phyloP scores from a whole-genome alignment of 2,797 vertebrate genomes.

The Mormyrus hasselquistii region DNA sequence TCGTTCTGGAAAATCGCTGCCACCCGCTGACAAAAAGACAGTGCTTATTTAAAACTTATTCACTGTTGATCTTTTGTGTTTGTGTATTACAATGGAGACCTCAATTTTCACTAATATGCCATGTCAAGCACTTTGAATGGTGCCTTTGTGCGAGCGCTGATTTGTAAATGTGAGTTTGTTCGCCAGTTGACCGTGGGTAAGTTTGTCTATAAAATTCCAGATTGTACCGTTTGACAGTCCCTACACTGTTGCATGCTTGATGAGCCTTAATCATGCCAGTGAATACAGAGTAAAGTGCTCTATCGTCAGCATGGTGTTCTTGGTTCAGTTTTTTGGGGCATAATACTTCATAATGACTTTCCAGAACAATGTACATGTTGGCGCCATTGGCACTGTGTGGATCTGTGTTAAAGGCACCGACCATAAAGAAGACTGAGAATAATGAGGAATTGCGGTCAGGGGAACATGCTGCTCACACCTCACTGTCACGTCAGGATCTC shows the following conservation, averaged over 20 bases:
- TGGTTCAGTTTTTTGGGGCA: not conserved
- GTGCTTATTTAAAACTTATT: slow-evolving; percentile 5
- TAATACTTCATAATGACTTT: not conserved
- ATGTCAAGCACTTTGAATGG: not conserved
- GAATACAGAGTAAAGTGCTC: not conserved
- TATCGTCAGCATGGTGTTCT: not conserved
- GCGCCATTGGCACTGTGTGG: not conserved
- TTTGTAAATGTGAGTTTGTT: not conserved
- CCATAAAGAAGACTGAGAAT: not conserved
- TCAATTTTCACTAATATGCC: slow-evolving; percentile 2
- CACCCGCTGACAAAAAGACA: not conserved
- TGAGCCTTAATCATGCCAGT: not conserved
- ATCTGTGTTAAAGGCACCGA: not conserved
- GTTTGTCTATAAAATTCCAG: not conserved
- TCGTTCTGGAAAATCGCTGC: not conserved
- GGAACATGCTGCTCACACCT: not conserved
- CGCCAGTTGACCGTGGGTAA: not conserved
- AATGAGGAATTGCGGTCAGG: not conserved
- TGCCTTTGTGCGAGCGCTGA: not conserved
- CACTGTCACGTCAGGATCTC: not conserved
- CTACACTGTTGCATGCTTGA: not conserved
- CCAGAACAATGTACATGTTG: not conserved
- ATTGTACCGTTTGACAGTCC: not conserved
- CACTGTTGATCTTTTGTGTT: slow-evolving; percentile 2
- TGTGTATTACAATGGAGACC: not conserved